phyloP scores from a whole-genome alignment of 2,888 invertebrate genomes.

The Ferrisia virgata region DNA sequence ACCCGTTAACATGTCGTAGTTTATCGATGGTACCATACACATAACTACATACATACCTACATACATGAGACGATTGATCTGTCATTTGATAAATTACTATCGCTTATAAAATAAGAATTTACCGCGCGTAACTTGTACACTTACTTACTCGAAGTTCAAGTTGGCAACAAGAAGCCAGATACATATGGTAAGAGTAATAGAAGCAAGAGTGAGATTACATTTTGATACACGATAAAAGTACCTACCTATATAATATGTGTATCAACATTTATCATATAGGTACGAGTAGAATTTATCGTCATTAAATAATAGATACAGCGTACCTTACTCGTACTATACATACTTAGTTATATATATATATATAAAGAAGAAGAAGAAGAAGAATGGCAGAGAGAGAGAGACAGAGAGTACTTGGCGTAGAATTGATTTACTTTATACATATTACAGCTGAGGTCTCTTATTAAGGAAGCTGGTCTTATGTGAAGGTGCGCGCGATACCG shows the following conservation, averaged over 20 bases:
- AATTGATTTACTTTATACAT: slow-evolving; percentile 29
- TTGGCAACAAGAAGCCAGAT: background rate
- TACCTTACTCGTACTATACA: too few species aligned
- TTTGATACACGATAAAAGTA: slow-evolving; percentile 7
- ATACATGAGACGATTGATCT: slow-evolving; percentile 5
- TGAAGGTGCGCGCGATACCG: slow-evolving; percentile 5
- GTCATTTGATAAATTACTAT: slow-evolving; percentile 8
- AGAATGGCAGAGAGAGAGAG: too few species aligned
- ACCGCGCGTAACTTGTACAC: background rate
- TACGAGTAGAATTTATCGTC: slow-evolving; percentile 1
- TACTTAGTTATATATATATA: too few species aligned
- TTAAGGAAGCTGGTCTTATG: background rate
- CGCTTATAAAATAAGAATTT: background rate
- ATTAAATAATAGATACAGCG: background rate
- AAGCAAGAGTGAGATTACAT: background rate
- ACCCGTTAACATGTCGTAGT: background rate
- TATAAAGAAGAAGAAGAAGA: too few species aligned
- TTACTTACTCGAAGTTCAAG: too few species aligned
- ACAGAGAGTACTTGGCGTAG: background rate
- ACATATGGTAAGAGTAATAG: background rate
- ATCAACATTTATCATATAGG: slow-evolving; percentile 4
- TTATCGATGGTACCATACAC: background rate
- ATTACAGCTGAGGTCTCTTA: background rate
- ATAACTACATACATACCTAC: too few species aligned
- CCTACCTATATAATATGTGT: too few species aligned